Base-by-base conservation (phyloP, 2,113 vertebrate species). In the Labrus mixtus region DNA sequence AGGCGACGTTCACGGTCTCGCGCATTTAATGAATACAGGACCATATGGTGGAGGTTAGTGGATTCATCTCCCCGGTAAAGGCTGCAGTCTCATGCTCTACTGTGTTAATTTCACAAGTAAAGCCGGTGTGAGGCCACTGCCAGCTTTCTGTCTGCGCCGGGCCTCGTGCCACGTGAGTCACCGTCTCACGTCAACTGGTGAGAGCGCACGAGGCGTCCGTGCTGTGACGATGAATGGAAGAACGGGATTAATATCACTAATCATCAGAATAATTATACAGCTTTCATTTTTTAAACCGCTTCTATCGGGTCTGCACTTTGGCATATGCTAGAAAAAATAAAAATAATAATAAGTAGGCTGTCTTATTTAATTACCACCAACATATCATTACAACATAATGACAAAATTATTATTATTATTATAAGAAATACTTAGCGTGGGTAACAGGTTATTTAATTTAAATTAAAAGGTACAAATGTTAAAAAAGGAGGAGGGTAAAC, bases 141-240 rank as follows among this genome's bases (percentile, higher is more conserved):
- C 88, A 87, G 82, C 67, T 87, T 85, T 86, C 86, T 91, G 87
- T 91, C 86, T 22, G 68, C 76, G 29, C 81, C 78, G 87, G 89
- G 90, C 90, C 86, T 3, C 69, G 0, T 84, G 91, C 90, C 91
- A 92, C 17, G 71, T 59, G 82, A 80, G 51, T 68, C 82, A 73
- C 81, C 63, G 84, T 64, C 48, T 79, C 89, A 25, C 15, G 63
- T 79, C 84, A 67, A 74, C 55, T 78, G 76, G 6, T 72, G 78
- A 69, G 53, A 72, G 69, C 64, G 39, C 51, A 2, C 48, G 65
- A 11, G 48, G 72, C 22, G 43, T 33, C 66, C 64, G 50, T 39
- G 64, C 23, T 78, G 77, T 43, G 81, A 76, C 54, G 71, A 73
- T 61, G 75, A 84, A 81, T 65, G 77, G 66, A 68, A 62, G 86